Percentiles rank a stretch among this genome's conserved stretches.
phyloP scores from a whole-genome alignment of 2,888 invertebrate genomes.

The Tenodera sinensis region DNA sequence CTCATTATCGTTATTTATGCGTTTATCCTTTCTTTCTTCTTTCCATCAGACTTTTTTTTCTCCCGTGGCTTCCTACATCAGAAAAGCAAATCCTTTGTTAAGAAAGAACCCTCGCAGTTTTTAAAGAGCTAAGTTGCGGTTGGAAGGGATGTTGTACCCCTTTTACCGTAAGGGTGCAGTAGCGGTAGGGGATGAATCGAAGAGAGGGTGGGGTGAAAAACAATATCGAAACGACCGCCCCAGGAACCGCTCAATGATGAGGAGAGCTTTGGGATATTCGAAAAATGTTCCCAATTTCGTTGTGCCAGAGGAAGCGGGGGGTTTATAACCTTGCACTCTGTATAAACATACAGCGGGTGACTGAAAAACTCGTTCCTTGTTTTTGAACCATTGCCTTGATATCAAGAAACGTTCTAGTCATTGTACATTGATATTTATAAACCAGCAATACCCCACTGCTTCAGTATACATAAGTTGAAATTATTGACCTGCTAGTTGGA shows the following conservation, averaged over 20 bases:
- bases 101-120: background rate
- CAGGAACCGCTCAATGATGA: conserved; percentile 7
- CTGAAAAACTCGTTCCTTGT: background rate
- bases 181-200: background rate
- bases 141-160: background rate
- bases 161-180: background rate
- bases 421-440: too few relatives aligned
- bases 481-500: too few relatives aligned
- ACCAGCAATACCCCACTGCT: too few relatives aligned
- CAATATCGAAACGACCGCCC: conserved; percentile 14
- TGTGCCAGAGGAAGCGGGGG: background rate
- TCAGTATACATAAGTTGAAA: too few relatives aligned
- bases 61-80: background rate
- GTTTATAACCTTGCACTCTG: background rate
- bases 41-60: background rate
- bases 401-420: background rate
- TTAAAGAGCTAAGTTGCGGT: background rate
- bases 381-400: background rate
- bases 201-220: conserved; percentile 15
- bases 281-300: conserved; percentile 29
- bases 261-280: conserved; percentile 21
- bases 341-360: background rate
- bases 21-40: background rate
- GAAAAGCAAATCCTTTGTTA: background rate
- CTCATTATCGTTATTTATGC: background rate